Evolutionary conservation across 2,888 invertebrate genomes (phyloP).

Genomic region (Lathronympha strigana): DNA sequence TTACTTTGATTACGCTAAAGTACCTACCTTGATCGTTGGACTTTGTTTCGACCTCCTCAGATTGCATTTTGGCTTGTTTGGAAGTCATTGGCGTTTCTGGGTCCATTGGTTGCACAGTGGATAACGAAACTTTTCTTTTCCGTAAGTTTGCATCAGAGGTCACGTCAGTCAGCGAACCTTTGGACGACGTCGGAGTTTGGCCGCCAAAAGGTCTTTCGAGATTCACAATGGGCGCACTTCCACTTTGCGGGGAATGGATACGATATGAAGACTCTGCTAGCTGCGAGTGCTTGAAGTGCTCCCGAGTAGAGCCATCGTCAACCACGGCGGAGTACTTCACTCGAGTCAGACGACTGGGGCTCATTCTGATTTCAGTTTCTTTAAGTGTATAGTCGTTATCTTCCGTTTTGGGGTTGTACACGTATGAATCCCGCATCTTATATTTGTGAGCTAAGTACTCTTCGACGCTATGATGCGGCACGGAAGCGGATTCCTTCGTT

Average conservation of each 20-base stretch:
- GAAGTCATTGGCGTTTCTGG: constrained; percentile 1
- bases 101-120: background rate
- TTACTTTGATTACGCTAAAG: background rate
- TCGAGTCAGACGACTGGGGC: background rate
- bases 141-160: background rate
- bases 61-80: background rate
- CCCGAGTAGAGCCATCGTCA: background rate
- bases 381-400: background rate
- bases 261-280: constrained; percentile 3
- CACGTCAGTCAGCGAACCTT: background rate
- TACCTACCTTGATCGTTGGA: too few relatives aligned
- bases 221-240: background rate
- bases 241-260: background rate
- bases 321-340: background rate
- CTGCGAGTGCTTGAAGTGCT: constrained; percentile 14
- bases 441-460: constrained; percentile 27
- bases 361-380: background rate
- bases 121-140: background rate
- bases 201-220: constrained; percentile 10
- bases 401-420: background rate
- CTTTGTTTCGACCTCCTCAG: background rate
- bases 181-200: background rate
- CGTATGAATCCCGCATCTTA: constrained; percentile 18
- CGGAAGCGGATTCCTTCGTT: background rate
- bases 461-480: constrained; percentile 20